phyloP scores from a whole-genome alignment of 2,888 invertebrate genomes.

The Tipula confusa region DNA sequence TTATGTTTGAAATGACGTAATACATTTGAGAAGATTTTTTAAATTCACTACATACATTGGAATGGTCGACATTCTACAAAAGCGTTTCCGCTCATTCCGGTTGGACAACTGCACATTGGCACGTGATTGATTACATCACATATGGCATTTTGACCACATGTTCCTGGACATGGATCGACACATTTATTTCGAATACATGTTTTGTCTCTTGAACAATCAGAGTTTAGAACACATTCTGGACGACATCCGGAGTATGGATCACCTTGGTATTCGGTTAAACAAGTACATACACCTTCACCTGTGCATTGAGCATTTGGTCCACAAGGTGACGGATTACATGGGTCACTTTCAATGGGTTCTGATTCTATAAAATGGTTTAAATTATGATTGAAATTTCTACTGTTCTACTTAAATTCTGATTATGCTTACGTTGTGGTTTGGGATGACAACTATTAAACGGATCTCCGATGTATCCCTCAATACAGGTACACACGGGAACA shows the following conservation, averaged over 20 bases:
- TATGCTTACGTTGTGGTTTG: constrained; percentile 44
- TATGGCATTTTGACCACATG: constrained; percentile 64
- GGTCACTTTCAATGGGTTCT: constrained; percentile 43
- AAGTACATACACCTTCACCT: constrained; percentile 62
- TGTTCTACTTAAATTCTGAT: background rate
- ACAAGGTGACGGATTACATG: constrained; percentile 63
- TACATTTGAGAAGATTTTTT: background rate
- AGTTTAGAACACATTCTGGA: constrained; percentile 66
- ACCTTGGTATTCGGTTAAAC: constrained; percentile 61
- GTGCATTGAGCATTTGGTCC: constrained; percentile 61
- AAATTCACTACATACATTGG: constrained; percentile 51
- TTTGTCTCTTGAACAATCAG: constrained; percentile 62
- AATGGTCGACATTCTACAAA: constrained; percentile 59
- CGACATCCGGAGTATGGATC: constrained; percentile 66
- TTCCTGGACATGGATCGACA: constrained; percentile 66
- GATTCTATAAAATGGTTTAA: constrained; percentile 12
- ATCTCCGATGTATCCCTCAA: constrained; percentile 56
- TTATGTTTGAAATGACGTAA: background rate
- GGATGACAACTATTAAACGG: constrained; percentile 52
- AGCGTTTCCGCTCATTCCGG: constrained; percentile 64
- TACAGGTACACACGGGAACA: constrained; percentile 64
- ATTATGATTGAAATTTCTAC: background rate
- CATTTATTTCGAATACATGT: constrained; percentile 70
- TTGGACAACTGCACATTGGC: constrained; percentile 60
- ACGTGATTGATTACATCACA: constrained; percentile 72